Conservation (phyloP, 2,113 vertebrate genomes). For the Aegotheles bennettii region DNA sequence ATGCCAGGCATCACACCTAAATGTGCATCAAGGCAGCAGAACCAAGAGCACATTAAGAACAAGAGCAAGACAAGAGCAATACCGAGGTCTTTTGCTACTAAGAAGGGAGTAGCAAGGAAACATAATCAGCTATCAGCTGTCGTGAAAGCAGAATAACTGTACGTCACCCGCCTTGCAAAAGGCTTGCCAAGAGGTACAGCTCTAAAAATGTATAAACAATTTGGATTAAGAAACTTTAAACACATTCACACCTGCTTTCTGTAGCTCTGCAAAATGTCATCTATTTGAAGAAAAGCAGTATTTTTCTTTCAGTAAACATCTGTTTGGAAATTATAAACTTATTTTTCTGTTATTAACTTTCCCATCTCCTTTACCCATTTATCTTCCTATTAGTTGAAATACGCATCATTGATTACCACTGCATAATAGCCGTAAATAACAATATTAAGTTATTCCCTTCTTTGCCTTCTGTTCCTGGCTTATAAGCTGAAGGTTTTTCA, state of each 20-base stretch:
- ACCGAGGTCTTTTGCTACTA: not conserved
- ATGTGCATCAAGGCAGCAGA: not conserved
- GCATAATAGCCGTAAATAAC: not conserved
- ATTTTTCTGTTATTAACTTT: not conserved
- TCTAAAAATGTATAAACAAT: not conserved
- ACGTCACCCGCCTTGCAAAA: not conserved
- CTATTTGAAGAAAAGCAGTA: not conserved
- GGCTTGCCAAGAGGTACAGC: not conserved
- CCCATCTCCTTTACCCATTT: not conserved
- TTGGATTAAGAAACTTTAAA: not conserved
- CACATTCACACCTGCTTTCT: not conserved
- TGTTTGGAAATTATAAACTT: not conserved
- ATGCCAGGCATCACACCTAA: not conserved
- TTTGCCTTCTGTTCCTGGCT: not conserved
- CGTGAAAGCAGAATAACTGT: not conserved
- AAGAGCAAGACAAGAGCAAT: not conserved
- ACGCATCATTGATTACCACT: not conserved
- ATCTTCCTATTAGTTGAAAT: not conserved
- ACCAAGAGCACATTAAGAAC: accelerated
- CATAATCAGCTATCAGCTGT: not conserved
- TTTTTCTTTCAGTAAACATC: not conserved
- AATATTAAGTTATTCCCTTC: not conserved
- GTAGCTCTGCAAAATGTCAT: not conserved
- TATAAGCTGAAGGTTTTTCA: not conserved
- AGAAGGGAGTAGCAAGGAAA: not conserved